Conservation (phyloP, 2,797 vertebrate species). For the Smutsia gigantea region DNA sequence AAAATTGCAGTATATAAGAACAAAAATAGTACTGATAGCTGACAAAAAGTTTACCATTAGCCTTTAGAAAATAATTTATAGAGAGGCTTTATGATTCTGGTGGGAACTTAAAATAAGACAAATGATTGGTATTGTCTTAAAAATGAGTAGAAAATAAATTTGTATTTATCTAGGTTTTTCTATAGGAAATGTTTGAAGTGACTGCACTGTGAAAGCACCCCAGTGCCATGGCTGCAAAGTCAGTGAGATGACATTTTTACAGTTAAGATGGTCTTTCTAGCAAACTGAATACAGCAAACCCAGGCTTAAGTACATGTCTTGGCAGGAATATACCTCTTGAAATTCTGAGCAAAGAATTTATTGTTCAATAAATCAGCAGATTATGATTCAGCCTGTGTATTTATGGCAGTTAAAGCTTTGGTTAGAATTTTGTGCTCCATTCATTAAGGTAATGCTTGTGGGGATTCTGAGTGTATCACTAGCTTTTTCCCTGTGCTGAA, state of each 20-base stretch:
- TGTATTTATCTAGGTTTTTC: conserved; percentile 10
- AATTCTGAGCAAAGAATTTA: conserved; percentile 27
- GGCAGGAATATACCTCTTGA: conserved; percentile 4
- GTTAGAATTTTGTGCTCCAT: not conserved
- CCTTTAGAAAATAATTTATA: conserved; percentile 41
- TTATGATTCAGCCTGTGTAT: not conserved
- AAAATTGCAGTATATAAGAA: not conserved
- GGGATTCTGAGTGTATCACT: not conserved
- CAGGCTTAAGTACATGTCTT: not conserved
- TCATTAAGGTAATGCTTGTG: not conserved
- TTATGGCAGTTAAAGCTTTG: not conserved
- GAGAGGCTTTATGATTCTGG: conserved; percentile 16
- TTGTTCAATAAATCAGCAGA: not conserved
- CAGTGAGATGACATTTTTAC: not conserved
- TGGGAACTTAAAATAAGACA: conserved; percentile 30
- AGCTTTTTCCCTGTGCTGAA: not conserved
- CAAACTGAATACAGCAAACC: not conserved
- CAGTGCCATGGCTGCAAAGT: not conserved
- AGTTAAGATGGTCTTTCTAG: not conserved
- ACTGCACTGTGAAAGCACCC: not conserved
- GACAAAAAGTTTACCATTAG: not conserved
- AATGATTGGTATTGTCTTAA: conserved; percentile 2
- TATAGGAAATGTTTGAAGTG: not conserved
- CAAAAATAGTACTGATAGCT: not conserved
- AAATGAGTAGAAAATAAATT: conserved; percentile 26